Conservation (phyloP, 2,797 vertebrate species). For the Anguilla megastoma region DNA sequence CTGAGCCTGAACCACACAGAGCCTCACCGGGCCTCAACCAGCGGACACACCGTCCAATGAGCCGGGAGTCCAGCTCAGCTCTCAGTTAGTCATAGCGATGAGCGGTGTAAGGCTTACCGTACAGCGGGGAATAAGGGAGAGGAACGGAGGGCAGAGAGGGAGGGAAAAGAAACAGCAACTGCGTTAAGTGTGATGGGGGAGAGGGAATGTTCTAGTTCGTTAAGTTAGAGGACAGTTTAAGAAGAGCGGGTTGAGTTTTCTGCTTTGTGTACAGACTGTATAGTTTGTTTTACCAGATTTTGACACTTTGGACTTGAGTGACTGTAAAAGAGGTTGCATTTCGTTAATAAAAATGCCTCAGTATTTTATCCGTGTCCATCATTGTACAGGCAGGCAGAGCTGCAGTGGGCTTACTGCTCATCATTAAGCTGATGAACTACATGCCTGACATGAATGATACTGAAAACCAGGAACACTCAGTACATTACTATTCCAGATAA, state of each 20-base stretch:
- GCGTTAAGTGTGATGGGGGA: background rate
- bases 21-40: background rate
- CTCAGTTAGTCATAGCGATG: background rate
- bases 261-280: background rate
- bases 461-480: background rate
- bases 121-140: background rate
- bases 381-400: background rate
- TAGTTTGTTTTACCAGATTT: background rate
- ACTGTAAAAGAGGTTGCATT: background rate
- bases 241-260: background rate
- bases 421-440: no score
- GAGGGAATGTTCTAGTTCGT: background rate
- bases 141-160: background rate
- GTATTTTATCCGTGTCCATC: slow-evolving; percentile 9
- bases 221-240: background rate
- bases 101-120: no score
- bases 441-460: background rate
- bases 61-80: background rate
- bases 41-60: background rate
- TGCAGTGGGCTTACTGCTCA: background rate
- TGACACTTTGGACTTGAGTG: background rate
- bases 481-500: background rate
- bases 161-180: background rate
- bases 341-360: background rate
- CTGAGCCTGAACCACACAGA: background rate